Evolutionary conservation across 2,113 vertebrate genomes (phyloP).

Genomic region (Crotophaga sulcirostris): DNA sequence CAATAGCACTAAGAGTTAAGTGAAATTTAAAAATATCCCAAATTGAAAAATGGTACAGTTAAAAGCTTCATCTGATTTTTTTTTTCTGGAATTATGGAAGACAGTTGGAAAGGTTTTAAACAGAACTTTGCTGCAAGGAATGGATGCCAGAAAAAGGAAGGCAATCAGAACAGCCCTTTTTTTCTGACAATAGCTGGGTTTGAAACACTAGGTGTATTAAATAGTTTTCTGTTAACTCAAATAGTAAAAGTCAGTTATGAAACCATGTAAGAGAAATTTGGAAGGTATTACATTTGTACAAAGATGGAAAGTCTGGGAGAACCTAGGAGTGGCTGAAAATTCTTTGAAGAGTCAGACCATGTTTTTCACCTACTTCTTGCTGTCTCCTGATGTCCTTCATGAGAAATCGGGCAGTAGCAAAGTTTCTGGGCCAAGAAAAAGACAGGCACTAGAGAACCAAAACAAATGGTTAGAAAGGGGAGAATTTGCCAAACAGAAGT

Average conservation of each 20-base stretch:
- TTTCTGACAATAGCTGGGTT: background rate
- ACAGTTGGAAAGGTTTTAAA: background rate
- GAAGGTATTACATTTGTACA: background rate
- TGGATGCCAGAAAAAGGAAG: background rate
- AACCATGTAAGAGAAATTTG: background rate
- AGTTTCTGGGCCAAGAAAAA: background rate
- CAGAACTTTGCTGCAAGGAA: background rate
- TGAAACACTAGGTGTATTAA: background rate
- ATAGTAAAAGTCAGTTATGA: background rate
- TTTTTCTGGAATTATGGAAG: background rate
- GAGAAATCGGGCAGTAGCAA: background rate
- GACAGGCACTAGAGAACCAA: background rate
- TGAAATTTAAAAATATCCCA: background rate
- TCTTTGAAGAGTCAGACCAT: background rate
- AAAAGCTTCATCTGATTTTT: background rate
- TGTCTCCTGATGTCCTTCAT: background rate
- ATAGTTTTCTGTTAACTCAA: background rate
- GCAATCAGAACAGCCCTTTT: background rate
- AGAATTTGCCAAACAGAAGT: background rate
- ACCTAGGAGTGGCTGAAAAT: background rate
- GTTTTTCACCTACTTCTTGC: background rate
- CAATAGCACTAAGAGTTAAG: background rate
- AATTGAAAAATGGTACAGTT: background rate
- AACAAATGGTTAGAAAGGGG: background rate
- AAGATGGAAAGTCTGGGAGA: background rate